Evolutionary conservation across 2,888 invertebrate genomes (phyloP), one percentile per base, ranked within the genome.

Genomic region (Cetonia aurata): DNA sequence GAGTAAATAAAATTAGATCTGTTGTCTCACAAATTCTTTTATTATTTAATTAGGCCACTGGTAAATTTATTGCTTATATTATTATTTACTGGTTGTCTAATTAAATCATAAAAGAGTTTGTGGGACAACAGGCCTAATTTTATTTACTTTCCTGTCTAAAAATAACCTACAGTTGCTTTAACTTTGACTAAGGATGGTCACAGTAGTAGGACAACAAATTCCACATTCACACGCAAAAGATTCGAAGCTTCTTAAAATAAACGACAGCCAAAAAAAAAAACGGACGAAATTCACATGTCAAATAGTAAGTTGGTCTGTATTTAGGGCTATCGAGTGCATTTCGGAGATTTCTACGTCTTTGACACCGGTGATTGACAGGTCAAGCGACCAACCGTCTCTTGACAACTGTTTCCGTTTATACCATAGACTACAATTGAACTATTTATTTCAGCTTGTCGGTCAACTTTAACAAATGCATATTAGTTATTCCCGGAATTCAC

Each of bases 321-420:
- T 65, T 65, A 37, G 37, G 41, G 46, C 33, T 4, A 17, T 33
- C 33, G 33, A 65, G 37, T 46, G 17, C 37, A 65, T 65, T 65
- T 65, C 52, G 17, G 50, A 33, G 19, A 50, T 50, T 62, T 67
- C 42, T 57, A 53, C 68, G 72, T 75, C 72, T 77, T 74, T 76
- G 77, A 77, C 75, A 75, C 65, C 69, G 72, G 60, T 77, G 77
- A 77, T 77, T 77, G 77, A 77, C 77, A 77, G 72, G 73, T 75
- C 75, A 76, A 76, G 74, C 76, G 77, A 75, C 77, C 77, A 75
- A 53, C 77, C 75, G 76, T 70, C 74, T 71, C 74, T 68, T 75
- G 75, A 76, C 76, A 76, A 77, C 77, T 74, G 77, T 76, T 77
- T 77, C 77, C 77, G 77, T 76, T 77, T 67, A 52, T 67, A 55